Base-by-base conservation (phyloP, 2,797 vertebrate species). In the Sebastes oblongus region DNA sequence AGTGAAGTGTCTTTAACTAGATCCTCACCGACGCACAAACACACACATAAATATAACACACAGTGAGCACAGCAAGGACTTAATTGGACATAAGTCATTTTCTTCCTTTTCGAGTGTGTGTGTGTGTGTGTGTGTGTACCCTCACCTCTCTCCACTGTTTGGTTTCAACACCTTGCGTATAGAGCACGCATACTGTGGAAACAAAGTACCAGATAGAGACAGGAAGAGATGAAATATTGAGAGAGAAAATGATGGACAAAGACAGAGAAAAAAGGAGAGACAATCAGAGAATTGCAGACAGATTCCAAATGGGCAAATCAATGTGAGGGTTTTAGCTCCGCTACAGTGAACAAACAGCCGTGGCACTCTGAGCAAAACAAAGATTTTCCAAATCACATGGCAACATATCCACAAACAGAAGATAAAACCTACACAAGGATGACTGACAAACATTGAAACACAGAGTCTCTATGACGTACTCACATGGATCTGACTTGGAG, bases 131-230 rank as follows among this genome's bases (percentile, higher is more conserved):
- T 67, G 42, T 73, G 74, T 34, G 24, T 64, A 8, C 16, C 77
- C 96, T 94, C 92, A 98, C 98, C 97, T 99, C 98, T 91, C 96
- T 93, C 98, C 98, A 99, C 84, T 99, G 98, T 89, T 98, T 97
- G 87, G 96, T 97, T 92, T 98, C 97, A 58, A 98, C 96, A 12
- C 96, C 96, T 92, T 99, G 98, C 2, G 96, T 98, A 81, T 99
- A 99, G 78, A 99, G 96, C 78, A 98, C 98, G 2, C 98, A 99
- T 60, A 99, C 98, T 99, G 95, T 18, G 77, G 75, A 88, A 81
- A 62, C 30, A 62, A 84, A 71, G 69, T 69, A 79, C 64, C 88
- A 83, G 69, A 87, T 8, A 82, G 66, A 6, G 70, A 46, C 62
- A 68, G 54, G 69, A 54, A 74, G 70, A 75, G 65, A 78, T 30